Base-by-base conservation (phyloP, 2,797 vertebrate species). In the Chrosomus eos region DNA sequence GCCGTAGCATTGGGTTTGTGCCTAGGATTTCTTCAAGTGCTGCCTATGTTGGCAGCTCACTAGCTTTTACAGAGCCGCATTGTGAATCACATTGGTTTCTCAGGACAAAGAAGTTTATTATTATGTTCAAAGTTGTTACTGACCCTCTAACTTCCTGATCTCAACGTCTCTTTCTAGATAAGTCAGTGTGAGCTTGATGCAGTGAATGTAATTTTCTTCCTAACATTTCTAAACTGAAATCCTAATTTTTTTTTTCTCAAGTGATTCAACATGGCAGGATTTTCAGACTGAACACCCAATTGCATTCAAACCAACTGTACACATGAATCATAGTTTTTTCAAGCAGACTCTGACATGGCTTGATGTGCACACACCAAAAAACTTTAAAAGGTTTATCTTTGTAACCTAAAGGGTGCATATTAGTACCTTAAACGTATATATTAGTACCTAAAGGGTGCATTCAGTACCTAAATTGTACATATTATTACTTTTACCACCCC, bases 11-110 rank as follows among this genome's bases (percentile, higher is more conserved):
- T 67, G 60, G 19, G 77, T 48, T 48, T 53, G 23, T 11, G 5
- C 40, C 23, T 82, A 33, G 33, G 31, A 82, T 62, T 72, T 58
- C 68, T 72, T 43, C 40, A 74, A 66, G 31, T 36, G 40, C 53
- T 38, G 40, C 58, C 45, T 40, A 58, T 38, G 48, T 83, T 68
- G 23, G 45, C 81, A 51, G 58, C 72, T 66, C 11, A 23, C 80
- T 48, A 45, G 55, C 68, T 11, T 82, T 82, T 73, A 48, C 36
- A 48, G 38, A 82, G 80, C 26, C 14, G 40, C 21, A 73, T n/a
- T 51, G 28, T 82, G 55, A 45, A 3, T 48, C 58, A 36, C 40
- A 74, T 38, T 43, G 28, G 55, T 62, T 62, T 40, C 33, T 62
- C 70, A 64, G 48, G 36, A 70, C 33, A 43, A n/a, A 43, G 28